Conservation (phyloP, 2,113 vertebrate species). For the Anthoscopus minutus region DNA sequence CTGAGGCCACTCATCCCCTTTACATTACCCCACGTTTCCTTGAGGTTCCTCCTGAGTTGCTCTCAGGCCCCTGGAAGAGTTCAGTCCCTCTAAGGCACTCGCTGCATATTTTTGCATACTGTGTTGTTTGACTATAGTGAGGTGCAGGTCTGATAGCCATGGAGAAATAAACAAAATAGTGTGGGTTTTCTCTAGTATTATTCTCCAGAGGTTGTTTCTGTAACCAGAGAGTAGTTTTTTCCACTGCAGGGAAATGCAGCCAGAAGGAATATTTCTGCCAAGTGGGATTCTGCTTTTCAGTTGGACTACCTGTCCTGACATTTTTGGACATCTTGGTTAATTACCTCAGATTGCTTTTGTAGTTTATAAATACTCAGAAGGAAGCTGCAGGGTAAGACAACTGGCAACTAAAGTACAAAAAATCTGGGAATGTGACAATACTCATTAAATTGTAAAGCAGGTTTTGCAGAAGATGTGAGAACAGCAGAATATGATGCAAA, state of each 20-base stretch:
- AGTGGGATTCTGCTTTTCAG: background rate
- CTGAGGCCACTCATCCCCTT: background rate
- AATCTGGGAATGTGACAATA: background rate
- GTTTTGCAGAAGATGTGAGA: background rate
- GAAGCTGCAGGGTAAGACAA: background rate
- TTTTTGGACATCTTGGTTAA: background rate
- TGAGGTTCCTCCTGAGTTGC: background rate
- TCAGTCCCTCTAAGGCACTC: background rate
- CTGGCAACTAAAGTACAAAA: background rate
- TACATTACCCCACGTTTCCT: background rate
- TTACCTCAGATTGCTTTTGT: background rate
- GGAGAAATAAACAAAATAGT: background rate
- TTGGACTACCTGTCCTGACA: background rate
- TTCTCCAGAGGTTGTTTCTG: background rate
- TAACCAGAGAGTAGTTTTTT: background rate
- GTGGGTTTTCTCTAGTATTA: background rate
- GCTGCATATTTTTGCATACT: background rate
- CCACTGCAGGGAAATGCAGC: background rate
- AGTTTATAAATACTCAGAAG: background rate
- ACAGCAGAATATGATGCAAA: background rate
- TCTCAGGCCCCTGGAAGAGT: background rate
- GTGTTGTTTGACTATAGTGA: background rate
- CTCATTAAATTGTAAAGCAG: background rate
- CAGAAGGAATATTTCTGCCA: background rate
- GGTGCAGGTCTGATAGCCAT: background rate